Conservation (phyloP, 2,113 vertebrate species). For the Triplophysa dalaica region DNA sequence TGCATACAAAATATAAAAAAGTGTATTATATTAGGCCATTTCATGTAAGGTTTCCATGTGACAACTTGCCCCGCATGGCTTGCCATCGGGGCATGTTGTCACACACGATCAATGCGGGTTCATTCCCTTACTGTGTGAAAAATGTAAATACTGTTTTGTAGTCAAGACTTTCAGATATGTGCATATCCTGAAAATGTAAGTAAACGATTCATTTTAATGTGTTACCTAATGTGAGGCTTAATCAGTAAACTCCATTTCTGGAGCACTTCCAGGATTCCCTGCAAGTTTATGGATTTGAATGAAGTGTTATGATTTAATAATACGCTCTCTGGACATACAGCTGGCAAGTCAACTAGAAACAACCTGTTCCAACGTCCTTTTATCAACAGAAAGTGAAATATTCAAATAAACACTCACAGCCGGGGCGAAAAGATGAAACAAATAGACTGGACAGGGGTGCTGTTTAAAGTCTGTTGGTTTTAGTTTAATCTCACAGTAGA, state of each 20-base stretch:
- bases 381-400: slow-evolving; percentile 32
- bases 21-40: no score
- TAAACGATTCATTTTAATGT: not conserved
- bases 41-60: no score
- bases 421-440: not conserved
- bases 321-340: not conserved
- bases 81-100: no score
- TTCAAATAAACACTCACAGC: slow-evolving; percentile 36
- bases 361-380: slow-evolving; percentile 15
- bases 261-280: not conserved
- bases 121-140: no score
- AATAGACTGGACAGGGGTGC: not conserved
- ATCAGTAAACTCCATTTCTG: not conserved
- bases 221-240: not conserved
- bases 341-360: slow-evolving; percentile 27
- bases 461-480: slow-evolving; percentile 18
- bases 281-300: not conserved
- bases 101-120: no score
- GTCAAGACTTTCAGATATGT: no score
- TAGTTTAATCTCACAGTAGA: slow-evolving; percentile 20
- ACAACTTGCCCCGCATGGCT: no score
- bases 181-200: no score
- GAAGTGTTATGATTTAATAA: not conserved
- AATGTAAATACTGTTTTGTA: no score
- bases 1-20: no score